Base-by-base conservation (phyloP, 2,888 invertebrate species). In the Chymomyza fuscimana region DNA sequence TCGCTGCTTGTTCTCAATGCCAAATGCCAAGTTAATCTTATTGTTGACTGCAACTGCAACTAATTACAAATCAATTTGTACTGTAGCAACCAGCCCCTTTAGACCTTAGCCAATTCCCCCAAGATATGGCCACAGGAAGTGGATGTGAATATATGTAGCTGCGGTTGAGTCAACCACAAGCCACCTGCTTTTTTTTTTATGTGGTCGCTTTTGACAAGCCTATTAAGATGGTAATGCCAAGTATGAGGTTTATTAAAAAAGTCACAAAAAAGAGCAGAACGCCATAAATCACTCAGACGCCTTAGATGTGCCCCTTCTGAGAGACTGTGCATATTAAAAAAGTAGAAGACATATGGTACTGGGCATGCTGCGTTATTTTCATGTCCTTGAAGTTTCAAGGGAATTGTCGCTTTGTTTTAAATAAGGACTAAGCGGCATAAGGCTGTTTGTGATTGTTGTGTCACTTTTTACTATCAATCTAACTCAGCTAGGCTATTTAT, bases 1-100 rank as follows among this genome's bases (percentile, higher is more conserved):
- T 22, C 52, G 36, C 56, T 52, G 25, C 66, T 46, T 51, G 59
- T 68, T 29, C 36, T 70, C 73, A 66, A 72, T 67, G 63, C 72
- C 73, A 71, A 80, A 65, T 74, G 74, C 70, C 70, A 69, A 75
- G 74, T 76, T 80, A 84, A 88, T 88, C 82, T 82, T 76, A 77
- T 69, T 79, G 88, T 83, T 81, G 84, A 81, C 85, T 82, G 82
- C 82, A 76, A 81, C 88, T 88, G 87, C 79, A 88, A 83, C 90
- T 90, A 91, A 90, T 90, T 90, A 89, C 83, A 89, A 90, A 90
- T 90, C 90, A 90, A 90, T 90, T 90, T 86, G 90, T 88, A 58
- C 19, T 25, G 25, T 25, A 25, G 58, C 29, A 12, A 64, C 25
- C 80, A 83, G 88, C 84, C 78, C 81, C 78, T 65, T 50, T n/a